Conservation (phyloP, 1,140 invertebrate species). For the Belonocnema kinseyi region DNA sequence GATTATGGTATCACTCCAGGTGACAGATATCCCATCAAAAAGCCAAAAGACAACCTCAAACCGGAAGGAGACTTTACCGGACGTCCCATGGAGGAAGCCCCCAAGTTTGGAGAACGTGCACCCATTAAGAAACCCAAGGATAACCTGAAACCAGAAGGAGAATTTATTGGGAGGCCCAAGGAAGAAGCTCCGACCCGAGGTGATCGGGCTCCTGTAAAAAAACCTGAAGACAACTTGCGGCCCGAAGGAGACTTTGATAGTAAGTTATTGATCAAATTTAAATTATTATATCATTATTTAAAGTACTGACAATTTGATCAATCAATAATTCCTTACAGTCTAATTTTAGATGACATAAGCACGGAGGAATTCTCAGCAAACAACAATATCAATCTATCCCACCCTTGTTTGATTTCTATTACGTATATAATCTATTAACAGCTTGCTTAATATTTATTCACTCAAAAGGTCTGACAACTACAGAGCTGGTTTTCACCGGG, state of each 20-base stretch:
- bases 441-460: conserved; percentile 67
- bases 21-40: conserved; percentile 70
- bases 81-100: conserved; percentile 62
- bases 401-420: conserved; percentile 31
- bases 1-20: conserved; percentile 70
- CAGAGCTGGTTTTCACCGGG: conserved; percentile 81
- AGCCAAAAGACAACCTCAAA: conserved; percentile 73
- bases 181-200: conserved; percentile 48
- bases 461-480: conserved; percentile 79
- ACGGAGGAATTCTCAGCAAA: background rate
- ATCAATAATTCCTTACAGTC: background rate
- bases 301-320: too few species aligned
- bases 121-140: conserved; percentile 72
- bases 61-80: conserved; percentile 77
- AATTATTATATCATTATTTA: too few species aligned
- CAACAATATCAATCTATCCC: background rate
- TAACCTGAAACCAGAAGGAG: conserved; percentile 78
- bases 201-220: conserved; percentile 62
- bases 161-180: conserved; percentile 75
- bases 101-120: conserved; percentile 71
- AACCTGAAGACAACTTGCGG: conserved; percentile 74
- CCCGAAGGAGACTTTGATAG: conserved; percentile 78
- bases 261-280: conserved; percentile 57
- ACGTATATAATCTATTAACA: conserved; percentile 18
- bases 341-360: background rate